A percentile compares a stretch with the other conserved stretches of the same genome.
phyloP scores from a whole-genome alignment of 2,797 vertebrate species.

The Phyllotis vaccarum region DNA sequence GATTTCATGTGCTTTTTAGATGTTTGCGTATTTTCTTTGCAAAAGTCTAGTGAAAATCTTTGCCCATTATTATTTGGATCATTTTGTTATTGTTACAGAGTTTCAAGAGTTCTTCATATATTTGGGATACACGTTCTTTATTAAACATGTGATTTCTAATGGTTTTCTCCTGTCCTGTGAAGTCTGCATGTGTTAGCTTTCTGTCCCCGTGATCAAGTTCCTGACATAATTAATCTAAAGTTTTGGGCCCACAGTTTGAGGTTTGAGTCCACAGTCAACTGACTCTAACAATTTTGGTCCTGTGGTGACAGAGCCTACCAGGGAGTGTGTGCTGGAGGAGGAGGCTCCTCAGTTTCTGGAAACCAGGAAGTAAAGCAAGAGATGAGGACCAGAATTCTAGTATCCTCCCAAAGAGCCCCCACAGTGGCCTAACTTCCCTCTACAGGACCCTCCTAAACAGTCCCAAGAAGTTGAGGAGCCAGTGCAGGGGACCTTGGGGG shows the following conservation, averaged over 20 bases:
- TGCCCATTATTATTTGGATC: not conserved
- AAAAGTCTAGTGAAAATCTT: not conserved
- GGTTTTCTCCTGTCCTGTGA: not conserved
- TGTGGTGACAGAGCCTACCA: not conserved
- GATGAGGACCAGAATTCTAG: not conserved
- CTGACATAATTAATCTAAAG: not conserved
- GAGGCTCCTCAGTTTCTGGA: not conserved
- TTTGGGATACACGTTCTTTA: not conserved
- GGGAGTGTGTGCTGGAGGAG: not conserved
- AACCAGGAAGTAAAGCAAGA: not conserved
- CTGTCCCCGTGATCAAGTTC: not conserved
- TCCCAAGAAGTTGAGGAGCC: not conserved
- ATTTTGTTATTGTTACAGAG: not conserved
- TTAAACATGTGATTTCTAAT: not conserved
- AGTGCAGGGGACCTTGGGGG: not conserved
- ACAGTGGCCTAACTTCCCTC: not conserved
- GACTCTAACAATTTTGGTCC: not conserved
- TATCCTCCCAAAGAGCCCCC: not conserved
- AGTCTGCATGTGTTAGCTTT: not conserved
- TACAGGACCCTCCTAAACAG: not conserved
- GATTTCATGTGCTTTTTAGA: not conserved
- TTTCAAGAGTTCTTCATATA: slow-evolving; percentile 6
- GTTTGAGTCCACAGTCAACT: not conserved
- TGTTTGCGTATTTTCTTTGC: not conserved
- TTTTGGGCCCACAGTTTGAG: not conserved